Evolutionary conservation across 2,888 invertebrate genomes (phyloP).

Genomic region (Ecdyonurus torrentis): DNA sequence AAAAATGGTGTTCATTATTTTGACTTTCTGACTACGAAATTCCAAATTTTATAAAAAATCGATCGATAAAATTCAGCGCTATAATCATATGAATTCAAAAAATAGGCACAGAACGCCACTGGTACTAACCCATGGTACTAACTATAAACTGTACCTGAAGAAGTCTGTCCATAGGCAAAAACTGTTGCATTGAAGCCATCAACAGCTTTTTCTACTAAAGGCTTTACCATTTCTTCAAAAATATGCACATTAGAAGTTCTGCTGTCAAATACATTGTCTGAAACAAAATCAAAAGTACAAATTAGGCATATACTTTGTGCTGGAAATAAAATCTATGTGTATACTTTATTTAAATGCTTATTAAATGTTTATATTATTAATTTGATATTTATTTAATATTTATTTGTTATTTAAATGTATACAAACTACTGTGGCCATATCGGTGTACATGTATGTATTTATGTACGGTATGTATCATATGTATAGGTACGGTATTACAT

Average conservation of each 20-base stretch:
- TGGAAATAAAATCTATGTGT: too few species aligned
- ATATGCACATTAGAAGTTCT: constrained; percentile 39
- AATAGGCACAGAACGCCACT: not conserved
- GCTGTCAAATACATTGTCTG: constrained; percentile 57
- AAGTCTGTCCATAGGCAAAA: constrained; percentile 84
- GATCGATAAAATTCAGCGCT: not conserved
- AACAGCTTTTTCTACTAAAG: constrained; percentile 51
- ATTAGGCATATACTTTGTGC: too few species aligned
- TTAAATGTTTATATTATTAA: too few species aligned
- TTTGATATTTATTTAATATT: too few species aligned
- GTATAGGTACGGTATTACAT: too few species aligned
- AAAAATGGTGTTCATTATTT: too few species aligned
- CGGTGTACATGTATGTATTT: too few species aligned
- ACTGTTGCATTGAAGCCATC: constrained; percentile 73
- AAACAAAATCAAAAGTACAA: constrained; percentile 19
- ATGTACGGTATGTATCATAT: too few species aligned
- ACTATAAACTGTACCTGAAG: constrained; percentile 58
- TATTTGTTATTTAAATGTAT: too few species aligned
- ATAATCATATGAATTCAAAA: not conserved
- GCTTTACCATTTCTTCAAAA: constrained; percentile 48
- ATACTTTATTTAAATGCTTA: not conserved
- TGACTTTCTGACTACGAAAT: too few species aligned
- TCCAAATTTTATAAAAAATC: not conserved
- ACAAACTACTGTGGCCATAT: too few species aligned
- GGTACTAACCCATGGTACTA: not conserved